A percentile compares a stretch with the other conserved stretches of the same genome.
Evolutionary conservation across 2,113 vertebrate species (phyloP).

Genomic region (Rousettus leschenaultii): DNA sequence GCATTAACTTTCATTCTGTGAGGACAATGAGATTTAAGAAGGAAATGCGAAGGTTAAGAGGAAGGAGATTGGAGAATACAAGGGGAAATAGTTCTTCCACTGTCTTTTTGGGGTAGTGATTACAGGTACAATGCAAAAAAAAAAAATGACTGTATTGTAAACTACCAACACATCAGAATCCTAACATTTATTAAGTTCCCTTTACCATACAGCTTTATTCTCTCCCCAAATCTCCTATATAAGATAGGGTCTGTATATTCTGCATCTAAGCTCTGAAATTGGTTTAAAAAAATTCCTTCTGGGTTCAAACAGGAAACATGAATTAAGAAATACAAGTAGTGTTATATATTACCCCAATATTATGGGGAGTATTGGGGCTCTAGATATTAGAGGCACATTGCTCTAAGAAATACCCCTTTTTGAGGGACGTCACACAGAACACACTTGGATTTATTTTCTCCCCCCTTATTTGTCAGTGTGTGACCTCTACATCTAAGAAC

Average conservation of each 20-base stretch:
- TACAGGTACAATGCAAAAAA: neutral
- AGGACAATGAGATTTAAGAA: neutral
- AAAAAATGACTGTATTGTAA: neutral
- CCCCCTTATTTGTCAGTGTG: neutral
- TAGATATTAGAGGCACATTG: neutral
- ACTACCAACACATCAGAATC: neutral
- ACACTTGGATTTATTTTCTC: neutral
- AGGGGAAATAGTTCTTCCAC: neutral
- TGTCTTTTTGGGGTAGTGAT: neutral
- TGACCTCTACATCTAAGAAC: neutral
- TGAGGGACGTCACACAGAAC: neutral
- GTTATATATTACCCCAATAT: neutral
- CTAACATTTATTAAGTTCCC: neutral
- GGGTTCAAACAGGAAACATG: neutral
- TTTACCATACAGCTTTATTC: neutral
- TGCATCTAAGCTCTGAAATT: neutral
- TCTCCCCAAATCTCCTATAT: neutral
- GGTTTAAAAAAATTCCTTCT: neutral
- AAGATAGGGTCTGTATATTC: neutral
- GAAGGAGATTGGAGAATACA: neutral
- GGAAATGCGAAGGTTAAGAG: neutral
- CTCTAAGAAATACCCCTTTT: neutral
- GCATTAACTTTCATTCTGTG: conserved; percentile 19
- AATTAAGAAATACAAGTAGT: neutral
- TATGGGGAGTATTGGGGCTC: neutral